Evolutionary conservation across 2,797 vertebrate genomes (phyloP).

Genomic region (Coregonus suidteri): DNA sequence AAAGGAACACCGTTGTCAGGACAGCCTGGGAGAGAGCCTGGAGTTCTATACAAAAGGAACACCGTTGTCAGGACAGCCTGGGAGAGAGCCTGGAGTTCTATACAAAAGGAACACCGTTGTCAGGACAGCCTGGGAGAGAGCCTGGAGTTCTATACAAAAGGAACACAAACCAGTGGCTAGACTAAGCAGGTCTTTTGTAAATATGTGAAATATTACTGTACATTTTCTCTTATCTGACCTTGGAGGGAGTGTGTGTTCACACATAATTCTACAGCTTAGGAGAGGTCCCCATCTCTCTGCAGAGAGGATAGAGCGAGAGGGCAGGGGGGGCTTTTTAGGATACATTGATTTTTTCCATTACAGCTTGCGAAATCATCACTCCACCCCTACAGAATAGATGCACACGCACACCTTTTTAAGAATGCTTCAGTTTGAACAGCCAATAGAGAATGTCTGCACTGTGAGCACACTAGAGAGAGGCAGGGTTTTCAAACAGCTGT

Average conservation of each 20-base stretch:
- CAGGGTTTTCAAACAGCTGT: no score
- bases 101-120: not conserved
- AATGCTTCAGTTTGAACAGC: not conserved
- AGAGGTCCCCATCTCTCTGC: not conserved
- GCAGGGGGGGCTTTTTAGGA: no score
- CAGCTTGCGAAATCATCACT: slow-evolving; percentile 1
- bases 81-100: no score
- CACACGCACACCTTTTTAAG: not conserved
- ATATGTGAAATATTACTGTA: not conserved
- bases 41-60: no score
- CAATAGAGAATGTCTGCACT: not conserved
- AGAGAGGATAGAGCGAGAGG: not conserved
- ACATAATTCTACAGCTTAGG: not conserved
- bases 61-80: no score
- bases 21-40: no score
- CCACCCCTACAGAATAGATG: not conserved
- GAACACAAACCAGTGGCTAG: not conserved
- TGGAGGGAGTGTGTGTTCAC: not conserved
- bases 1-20: no score
- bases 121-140: not conserved
- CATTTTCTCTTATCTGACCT: not conserved
- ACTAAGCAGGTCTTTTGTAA: not conserved
- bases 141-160: not conserved
- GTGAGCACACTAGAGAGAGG: not conserved
- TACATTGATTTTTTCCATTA: not conserved